Evolutionary conservation across 2,888 invertebrate genomes (phyloP).

Genomic region (Metallyticus violacea): DNA sequence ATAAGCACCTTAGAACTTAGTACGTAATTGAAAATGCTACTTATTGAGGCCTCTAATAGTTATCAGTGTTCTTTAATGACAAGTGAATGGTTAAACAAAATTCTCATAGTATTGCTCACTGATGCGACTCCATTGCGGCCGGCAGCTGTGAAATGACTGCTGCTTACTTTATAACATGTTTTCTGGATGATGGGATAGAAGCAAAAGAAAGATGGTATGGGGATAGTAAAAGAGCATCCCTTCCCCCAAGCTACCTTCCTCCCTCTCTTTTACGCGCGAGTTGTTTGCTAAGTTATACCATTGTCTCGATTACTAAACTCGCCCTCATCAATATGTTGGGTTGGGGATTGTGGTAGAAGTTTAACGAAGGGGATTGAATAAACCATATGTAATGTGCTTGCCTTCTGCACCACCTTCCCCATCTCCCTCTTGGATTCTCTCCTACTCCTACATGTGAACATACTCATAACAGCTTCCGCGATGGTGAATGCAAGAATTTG

Average conservation of each 20-base stretch:
- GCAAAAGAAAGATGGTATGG: neutral
- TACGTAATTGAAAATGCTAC: no score
- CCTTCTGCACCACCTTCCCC: neutral
- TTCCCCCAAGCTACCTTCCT: neutral
- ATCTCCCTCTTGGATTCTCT: no score
- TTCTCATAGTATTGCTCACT: neutral
- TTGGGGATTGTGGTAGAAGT: neutral
- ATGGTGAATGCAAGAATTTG: neutral
- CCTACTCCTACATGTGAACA: no score
- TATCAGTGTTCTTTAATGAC: no score
- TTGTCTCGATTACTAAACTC: neutral
- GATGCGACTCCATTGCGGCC: neutral
- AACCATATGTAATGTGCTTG: neutral
- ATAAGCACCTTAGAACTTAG: no score
- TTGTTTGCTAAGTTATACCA: constrained; percentile 9
- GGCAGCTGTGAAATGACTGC: neutral
- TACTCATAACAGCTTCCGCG: neutral
- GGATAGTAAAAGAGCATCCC: neutral
- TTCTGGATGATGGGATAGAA: neutral
- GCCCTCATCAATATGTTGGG: neutral
- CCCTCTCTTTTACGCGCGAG: neutral
- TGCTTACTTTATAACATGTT: neutral
- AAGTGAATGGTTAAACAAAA: no score
- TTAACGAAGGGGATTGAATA: neutral
- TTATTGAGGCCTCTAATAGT: no score